A percentile compares a stretch with the other conserved stretches of the same genome.
phyloP scores from a whole-genome alignment of 1,140 invertebrate genomes.

The Brachionus plicatilis region DNA sequence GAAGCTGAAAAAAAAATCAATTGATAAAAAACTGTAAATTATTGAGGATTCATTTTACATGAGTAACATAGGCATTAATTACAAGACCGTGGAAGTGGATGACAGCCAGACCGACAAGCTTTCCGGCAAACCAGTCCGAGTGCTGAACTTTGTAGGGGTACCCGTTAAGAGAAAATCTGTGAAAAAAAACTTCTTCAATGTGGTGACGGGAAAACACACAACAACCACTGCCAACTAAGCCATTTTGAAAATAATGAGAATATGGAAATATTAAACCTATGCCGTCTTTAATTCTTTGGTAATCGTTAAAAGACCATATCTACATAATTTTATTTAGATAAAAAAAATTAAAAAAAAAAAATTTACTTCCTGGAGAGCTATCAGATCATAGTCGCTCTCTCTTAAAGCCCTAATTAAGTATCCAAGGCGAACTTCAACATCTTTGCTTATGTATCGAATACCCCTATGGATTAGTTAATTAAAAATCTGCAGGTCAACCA shows the following conservation, averaged over 20 bases:
- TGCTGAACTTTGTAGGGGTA: conserved; percentile 36
- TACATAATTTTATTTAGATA: not conserved
- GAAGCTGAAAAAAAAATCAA: conserved; percentile 20
- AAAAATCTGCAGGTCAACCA: not conserved
- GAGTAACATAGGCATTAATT: conserved; percentile 34
- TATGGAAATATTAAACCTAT: not conserved
- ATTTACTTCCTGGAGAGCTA: conserved; percentile 38
- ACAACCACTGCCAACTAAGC: conserved; percentile 36
- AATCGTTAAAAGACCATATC: conserved; percentile 23
- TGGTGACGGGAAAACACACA: conserved; percentile 22
- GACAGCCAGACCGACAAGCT: conserved; percentile 15
- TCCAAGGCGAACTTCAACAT: not conserved
- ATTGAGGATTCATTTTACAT: not conserved
- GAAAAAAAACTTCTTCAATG: conserved; percentile 13
- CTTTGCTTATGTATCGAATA: conserved; percentile 27
- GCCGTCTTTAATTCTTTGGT: not conserved
- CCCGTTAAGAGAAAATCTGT: conserved; percentile 37
- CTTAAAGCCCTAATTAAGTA: conserved; percentile 35
- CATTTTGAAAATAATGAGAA: conserved; percentile 33
- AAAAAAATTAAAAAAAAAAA: not conserved
- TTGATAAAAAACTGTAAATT: not conserved
- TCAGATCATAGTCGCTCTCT: conserved; percentile 19
- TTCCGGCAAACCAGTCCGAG: conserved; percentile 40
- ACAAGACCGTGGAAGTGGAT: not conserved
- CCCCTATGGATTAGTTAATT: not conserved